Evolutionary conservation across 2,888 invertebrate genomes (phyloP).

Genomic region (Drosophila lacicola): DNA sequence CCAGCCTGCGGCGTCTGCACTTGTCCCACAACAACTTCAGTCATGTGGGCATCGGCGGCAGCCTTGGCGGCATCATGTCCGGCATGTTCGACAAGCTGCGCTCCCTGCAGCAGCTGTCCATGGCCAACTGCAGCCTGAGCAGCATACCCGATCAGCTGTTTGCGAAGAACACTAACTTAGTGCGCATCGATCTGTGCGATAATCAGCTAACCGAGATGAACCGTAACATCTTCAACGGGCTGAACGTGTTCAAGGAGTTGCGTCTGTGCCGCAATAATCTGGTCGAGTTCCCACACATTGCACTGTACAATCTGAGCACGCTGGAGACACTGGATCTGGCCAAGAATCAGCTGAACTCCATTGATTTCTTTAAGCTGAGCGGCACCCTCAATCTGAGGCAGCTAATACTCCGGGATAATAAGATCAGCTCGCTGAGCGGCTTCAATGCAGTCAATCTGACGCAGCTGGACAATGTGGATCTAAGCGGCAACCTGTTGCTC

Average conservation of each 20-base stretch:
- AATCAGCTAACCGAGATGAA: slow-evolving; percentile 90
- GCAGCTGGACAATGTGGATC: slow-evolving; percentile 90
- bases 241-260: slow-evolving; percentile 91
- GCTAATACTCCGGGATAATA: slow-evolving; percentile 90
- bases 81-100: slow-evolving; percentile 91
- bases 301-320: slow-evolving; percentile 90
- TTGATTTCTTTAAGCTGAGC: slow-evolving; percentile 92
- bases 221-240: slow-evolving; percentile 90
- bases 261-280: slow-evolving; percentile 91
- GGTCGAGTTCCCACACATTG: slow-evolving; percentile 91
- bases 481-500: slow-evolving; percentile 91
- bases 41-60: slow-evolving; percentile 82
- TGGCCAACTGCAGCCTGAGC: slow-evolving; percentile 89
- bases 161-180: slow-evolving; percentile 91
- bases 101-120: slow-evolving; percentile 88
- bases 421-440: slow-evolving; percentile 90
- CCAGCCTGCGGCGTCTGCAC: slow-evolving; percentile 90
- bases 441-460: slow-evolving; percentile 91
- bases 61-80: slow-evolving; percentile 84
- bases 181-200: slow-evolving; percentile 90
- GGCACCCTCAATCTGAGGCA: slow-evolving; percentile 91
- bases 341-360: slow-evolving; percentile 88
- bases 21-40: slow-evolving; percentile 93
- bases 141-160: slow-evolving; percentile 90
- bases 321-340: slow-evolving; percentile 90